Evolutionary conservation across 2,888 invertebrate species (phyloP).

Genomic region (Parnassius orleans): DNA sequence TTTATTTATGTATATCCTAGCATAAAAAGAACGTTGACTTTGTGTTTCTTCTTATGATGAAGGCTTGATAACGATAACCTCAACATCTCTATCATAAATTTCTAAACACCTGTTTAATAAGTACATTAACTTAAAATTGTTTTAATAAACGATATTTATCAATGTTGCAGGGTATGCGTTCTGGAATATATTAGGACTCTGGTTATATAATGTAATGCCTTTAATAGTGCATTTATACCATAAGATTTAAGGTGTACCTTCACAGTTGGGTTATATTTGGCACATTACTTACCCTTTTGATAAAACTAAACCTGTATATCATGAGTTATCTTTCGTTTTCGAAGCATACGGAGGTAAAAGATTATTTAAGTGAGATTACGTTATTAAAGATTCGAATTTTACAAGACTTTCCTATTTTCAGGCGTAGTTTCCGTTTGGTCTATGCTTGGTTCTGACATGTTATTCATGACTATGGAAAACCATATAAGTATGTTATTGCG

Average conservation of each 20-base stretch:
- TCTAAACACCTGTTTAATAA: too few species aligned
- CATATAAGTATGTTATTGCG: constrained; percentile 64
- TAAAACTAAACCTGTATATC: constrained; percentile 54
- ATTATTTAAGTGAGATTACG: too few species aligned
- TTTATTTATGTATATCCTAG: too few species aligned
- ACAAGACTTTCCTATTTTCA: constrained; percentile 29
- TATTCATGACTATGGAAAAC: constrained; percentile 66
- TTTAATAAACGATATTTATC: not conserved
- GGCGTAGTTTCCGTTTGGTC: constrained; percentile 55
- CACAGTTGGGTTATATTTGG: constrained; percentile 57
- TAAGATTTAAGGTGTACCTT: constrained; percentile 42
- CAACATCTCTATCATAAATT: too few species aligned
- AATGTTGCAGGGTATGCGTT: constrained; percentile 56
- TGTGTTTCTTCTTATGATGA: too few species aligned
- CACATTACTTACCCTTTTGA: constrained; percentile 63
- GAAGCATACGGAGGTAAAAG: constrained; percentile 56
- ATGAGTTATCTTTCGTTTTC: constrained; percentile 52
- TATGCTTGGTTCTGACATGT: constrained; percentile 60
- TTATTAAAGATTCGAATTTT: too few species aligned
- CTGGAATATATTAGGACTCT: constrained; percentile 57
- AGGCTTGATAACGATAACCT: too few species aligned
- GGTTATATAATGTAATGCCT: constrained; percentile 58
- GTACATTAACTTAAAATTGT: too few species aligned
- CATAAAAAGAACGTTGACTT: too few species aligned
- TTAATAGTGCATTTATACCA: constrained; percentile 50